Evolutionary conservation across 30 jellyfish, hydroid and myxozoan species (phyloP).

Genomic region (Turritopsis dohrnii): DNA sequence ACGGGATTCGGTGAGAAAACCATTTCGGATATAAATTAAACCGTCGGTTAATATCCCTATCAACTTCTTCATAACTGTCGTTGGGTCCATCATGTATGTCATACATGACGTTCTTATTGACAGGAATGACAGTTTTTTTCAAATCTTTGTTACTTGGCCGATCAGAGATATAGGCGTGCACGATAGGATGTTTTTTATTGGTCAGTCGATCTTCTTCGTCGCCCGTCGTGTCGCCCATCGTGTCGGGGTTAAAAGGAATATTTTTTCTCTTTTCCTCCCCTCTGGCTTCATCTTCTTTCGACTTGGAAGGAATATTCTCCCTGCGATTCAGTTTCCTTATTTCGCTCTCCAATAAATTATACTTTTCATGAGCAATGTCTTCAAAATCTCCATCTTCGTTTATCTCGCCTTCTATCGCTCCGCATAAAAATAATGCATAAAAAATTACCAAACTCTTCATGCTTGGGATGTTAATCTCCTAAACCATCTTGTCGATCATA

Average conservation of each 20-base stretch:
- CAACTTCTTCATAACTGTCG: constrained; percentile 13
- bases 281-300: not conserved
- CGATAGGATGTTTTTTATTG: not conserved
- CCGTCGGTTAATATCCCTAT: constrained; percentile 22
- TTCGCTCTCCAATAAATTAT: not conserved
- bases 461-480: not conserved
- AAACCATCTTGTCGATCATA: not conserved
- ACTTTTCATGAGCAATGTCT: not conserved
- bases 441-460: not conserved
- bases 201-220: not conserved
- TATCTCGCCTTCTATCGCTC: not conserved
- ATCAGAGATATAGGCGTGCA: not conserved
- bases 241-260: constrained; percentile 12
- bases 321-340: not conserved
- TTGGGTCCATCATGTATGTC: constrained; percentile 22
- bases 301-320: not conserved
- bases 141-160: not conserved
- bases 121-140: constrained; percentile 21
- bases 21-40: constrained; percentile 65
- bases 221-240: no score
- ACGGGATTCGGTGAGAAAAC: constrained; percentile 57
- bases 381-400: constrained; percentile 6
- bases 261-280: constrained; percentile 4
- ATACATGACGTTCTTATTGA: not conserved
- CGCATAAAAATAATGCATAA: not conserved